Evolutionary conservation across 2,888 invertebrate species (phyloP), one percentile per base, ranked within the genome.

Genomic region (Phalera bucephala): DNA sequence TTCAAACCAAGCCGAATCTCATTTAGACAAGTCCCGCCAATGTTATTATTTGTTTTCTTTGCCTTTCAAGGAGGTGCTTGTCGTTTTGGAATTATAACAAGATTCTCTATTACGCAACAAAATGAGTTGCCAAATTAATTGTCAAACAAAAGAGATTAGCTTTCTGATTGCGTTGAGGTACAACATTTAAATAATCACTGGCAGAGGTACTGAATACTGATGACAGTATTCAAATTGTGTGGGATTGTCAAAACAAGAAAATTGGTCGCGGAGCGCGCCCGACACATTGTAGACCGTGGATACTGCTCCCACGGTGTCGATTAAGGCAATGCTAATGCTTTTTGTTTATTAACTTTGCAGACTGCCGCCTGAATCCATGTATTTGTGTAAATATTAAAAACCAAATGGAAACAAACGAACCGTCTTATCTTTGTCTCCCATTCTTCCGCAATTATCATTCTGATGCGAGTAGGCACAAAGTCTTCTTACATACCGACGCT

Each of bases 251-350:
- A 73, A 78, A 76, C 79, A 78, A 77, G 78, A 77, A 79, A 76
- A 80, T 80, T 72, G 77, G 59, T 72, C 64, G 54, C 59, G 56
- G 58, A 73, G 64, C 57, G 64, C 60, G 57, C 52, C 57, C 52
- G 52, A 55, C 63, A 52, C 55, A 55, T 17, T 36, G 57, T 61
- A 59, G 65, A 62, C 56, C 47, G 58, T 57, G 37, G 40, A 58
- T 55, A 70, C 60, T 54, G 67, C 67, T 78, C 80, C 81, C 81
- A 66, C 60, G 79, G 68, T 76, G 82, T 78, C 80, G 79, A 82
- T 86, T 84, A 84, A 71, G 72, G 71, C 74, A 72, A 82, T 77
- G 80, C 78, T 83, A 83, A 85, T 80, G 79, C 65, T 75, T 76
- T 82, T 80, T 84, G 78, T 82, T 81, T 80, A 73, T 68, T 58